These are phyloP conservation scores for Sinocyclocheilus rhinocerous DNA, from an alignment of 2,113 vertebrate species.

Conservation along the genomic window DNA sequence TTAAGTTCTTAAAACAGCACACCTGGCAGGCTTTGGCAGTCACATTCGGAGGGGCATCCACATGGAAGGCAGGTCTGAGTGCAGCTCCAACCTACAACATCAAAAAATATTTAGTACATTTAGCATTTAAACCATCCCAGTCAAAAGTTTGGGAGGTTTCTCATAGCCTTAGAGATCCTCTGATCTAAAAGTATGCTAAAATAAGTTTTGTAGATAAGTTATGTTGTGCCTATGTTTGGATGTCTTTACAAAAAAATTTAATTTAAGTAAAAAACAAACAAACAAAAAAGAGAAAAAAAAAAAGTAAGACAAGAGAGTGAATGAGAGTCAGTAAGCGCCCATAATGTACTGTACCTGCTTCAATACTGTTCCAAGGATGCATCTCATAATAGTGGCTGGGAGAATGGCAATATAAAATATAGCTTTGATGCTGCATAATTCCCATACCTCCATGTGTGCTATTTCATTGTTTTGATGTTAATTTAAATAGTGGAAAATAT, in stretches of 20 bases:
- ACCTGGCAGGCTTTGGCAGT: slow-evolving; percentile 95
- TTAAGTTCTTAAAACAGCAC: not conserved
- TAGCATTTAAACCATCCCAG: not conserved
- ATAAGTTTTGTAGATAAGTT: too few relatives aligned
- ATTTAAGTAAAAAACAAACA: not conserved
- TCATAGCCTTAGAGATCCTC: not conserved
- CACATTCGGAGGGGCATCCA: slow-evolving; percentile 89
- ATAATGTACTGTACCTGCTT: too few relatives aligned
- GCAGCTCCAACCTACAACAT: slow-evolving; percentile 88
- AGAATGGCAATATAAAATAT: too few relatives aligned
- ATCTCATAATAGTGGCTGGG: too few relatives aligned
- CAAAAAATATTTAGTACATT: slow-evolving; percentile 35
- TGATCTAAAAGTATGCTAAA: too few relatives aligned
- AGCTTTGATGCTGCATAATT: too few relatives aligned
- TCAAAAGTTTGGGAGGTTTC: not conserved
- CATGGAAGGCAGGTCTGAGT: slow-evolving; percentile 88
- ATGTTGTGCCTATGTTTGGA: too few relatives aligned
- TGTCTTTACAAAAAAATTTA: too few relatives aligned
- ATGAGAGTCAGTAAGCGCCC: not conserved
- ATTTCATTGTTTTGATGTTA: not conserved
- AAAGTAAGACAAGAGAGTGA: not conserved
- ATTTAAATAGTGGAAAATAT: not conserved
- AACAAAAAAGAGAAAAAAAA: not conserved
- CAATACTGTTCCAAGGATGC: too few relatives aligned
- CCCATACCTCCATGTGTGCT: not conserved